Evolutionary conservation across 2,797 vertebrate species (phyloP).

Genomic region (Xenopus petersii): DNA sequence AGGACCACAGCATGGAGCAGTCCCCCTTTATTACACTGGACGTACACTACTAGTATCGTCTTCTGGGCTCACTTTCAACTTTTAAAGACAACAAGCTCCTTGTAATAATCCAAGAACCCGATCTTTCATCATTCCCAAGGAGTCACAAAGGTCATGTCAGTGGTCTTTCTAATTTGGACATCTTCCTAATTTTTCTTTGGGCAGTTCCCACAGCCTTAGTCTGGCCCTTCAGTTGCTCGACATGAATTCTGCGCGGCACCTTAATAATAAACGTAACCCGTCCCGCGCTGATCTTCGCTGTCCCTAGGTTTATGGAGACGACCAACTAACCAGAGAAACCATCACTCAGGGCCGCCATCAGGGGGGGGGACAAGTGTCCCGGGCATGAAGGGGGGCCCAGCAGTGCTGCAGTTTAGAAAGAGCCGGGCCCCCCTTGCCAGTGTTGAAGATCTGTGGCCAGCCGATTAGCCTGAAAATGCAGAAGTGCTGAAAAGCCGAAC

Average conservation of each 20-base stretch:
- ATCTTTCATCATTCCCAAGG: conserved; percentile 30
- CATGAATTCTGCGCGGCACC: conserved; percentile 19
- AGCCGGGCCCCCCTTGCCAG: too few relatives aligned
- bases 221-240: conserved; percentile 7
- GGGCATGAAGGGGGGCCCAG: too few relatives aligned
- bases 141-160: conserved; percentile 19
- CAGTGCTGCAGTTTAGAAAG: too few relatives aligned
- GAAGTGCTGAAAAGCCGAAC: too few relatives aligned
- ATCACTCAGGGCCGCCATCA: not conserved
- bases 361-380: too few relatives aligned
- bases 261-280: not conserved
- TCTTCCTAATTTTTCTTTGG: conserved; percentile 26
- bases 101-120: not conserved
- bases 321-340: not conserved
- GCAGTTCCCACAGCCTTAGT: conserved; percentile 33
- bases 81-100: too few relatives aligned
- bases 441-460: too few relatives aligned
- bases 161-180: conserved; percentile 25
- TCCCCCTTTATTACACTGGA: too few relatives aligned
- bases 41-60: too few relatives aligned
- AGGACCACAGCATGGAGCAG: too few relatives aligned
- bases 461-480: too few relatives aligned
- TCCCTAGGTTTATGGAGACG: conserved; percentile 21
- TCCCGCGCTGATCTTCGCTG: not conserved
- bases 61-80: too few relatives aligned